Evolutionary conservation across 2,888 invertebrate species (phyloP), one percentile per base, ranked within the genome.

Genomic region (Andrena dorsata): DNA sequence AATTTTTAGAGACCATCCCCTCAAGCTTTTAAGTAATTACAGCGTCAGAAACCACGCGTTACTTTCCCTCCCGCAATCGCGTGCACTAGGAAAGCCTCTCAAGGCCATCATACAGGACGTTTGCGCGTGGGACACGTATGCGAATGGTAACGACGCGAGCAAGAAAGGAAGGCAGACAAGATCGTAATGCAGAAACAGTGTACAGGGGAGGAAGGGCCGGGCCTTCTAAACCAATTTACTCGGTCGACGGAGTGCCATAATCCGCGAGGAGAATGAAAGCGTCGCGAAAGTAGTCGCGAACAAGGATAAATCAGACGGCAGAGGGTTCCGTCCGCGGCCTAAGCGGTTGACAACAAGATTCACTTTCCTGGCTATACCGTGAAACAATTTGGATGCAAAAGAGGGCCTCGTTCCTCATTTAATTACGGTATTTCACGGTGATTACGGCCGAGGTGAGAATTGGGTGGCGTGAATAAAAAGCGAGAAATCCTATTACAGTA

Each of bases 11-110:
- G 10, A 6, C 60, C 23, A 13, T 16, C 28, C n/a, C 28, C 32
- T 28, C 60, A 20, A 6, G 70, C 88, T 90, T 90, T 90, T 90
- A 83, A 92, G 90, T 91, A 90, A 92, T 92, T 90, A 91, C 87
- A 84, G 79, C 81, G 80, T 84, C 77, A 77, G 87, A 85, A 87
- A 90, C 76, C 82, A 74, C 80, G 73, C 66, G 56, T 84, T 85
- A 84, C 73, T 83, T 84, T 69, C 60, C 30, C 13, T 20, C 61
- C 63, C 20, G 72, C 49, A 76, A 66, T 83, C 65, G 78, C 70
- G 73, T 66, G 76, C 83, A 84, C 77, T 51, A 76, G 75, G 76
- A 80, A 84, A 86, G 77, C 80, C 84, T 84, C 74, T 80, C 77
- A 73, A 63, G 71, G 58, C 53, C 53, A 66, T 77, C 58, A 28